Evolutionary conservation across 2,113 vertebrate species (phyloP).

Genomic region (Picathartes gymnocephalus): DNA sequence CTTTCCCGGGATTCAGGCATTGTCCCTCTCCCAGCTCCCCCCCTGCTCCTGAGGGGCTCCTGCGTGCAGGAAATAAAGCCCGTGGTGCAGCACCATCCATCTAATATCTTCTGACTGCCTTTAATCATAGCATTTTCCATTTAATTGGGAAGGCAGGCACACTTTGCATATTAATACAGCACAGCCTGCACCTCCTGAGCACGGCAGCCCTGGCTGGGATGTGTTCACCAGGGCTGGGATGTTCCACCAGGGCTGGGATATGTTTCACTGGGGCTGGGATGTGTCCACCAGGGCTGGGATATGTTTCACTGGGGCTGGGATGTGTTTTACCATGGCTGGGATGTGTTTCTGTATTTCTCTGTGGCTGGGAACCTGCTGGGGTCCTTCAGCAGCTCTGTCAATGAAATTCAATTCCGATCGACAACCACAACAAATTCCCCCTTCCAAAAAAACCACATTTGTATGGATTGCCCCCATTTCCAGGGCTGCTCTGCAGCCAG

Average conservation of each 20-base stretch:
- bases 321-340: background rate
- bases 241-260: background rate
- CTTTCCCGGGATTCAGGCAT: background rate
- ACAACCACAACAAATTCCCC: background rate
- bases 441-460: background rate
- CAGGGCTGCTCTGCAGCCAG: background rate
- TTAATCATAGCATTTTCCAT: slow-evolving; percentile 67
- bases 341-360: no score
- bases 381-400: background rate
- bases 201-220: background rate
- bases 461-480: background rate
- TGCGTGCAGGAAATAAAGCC: slow-evolving; percentile 30
- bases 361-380: background rate
- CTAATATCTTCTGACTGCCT: slow-evolving; percentile 60
- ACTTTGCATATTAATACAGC: slow-evolving; percentile 65
- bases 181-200: slow-evolving; percentile 13
- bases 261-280: background rate
- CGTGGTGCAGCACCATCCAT: slow-evolving; percentile 46
- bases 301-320: background rate
- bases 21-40: background rate
- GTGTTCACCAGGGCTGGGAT: background rate
- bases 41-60: slow-evolving; percentile 51
- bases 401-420: background rate
- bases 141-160: slow-evolving; percentile 70
- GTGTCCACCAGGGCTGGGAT: no score